These are phyloP conservation scores for Sebastes cheni DNA, from an alignment of 2,797 vertebrate genomes.

Conservation along the genomic window DNA sequence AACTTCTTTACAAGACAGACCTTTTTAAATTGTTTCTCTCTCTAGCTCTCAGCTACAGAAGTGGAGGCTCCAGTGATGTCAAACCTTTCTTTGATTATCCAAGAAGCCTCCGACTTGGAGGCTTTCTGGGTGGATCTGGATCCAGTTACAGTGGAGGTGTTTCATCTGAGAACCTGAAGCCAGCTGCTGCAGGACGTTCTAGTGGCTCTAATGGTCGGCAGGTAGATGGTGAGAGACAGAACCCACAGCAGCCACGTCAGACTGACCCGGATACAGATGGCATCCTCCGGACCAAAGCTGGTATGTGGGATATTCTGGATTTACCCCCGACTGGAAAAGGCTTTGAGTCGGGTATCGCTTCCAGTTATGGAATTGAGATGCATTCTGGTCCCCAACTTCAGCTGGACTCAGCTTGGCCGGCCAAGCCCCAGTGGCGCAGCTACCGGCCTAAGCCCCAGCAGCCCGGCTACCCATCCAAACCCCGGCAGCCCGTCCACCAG, in stretches of 20 bases:
- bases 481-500: neutral
- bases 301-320: neutral
- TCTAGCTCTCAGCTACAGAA: slow-evolving; percentile 8
- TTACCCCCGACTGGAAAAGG: fast-evolving
- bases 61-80: neutral
- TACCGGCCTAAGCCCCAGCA: neutral
- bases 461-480: neutral
- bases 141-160: neutral
- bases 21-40: neutral
- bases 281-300: neutral
- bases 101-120: neutral
- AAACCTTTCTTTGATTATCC: neutral
- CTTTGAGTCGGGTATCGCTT: neutral
- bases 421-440: neutral
- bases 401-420: too few species aligned
- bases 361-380: neutral
- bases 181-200: neutral
- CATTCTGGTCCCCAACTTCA: too few species aligned
- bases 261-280: fast-evolving
- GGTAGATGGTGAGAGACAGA: too few species aligned
- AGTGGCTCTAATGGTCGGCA: neutral
- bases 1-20: fast-evolving
- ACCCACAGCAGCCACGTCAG: neutral
- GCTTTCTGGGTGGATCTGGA: neutral
- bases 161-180: neutral